Conservation (phyloP, 1,140 invertebrate species). For the Rhynchophorus ferrugineus region DNA sequence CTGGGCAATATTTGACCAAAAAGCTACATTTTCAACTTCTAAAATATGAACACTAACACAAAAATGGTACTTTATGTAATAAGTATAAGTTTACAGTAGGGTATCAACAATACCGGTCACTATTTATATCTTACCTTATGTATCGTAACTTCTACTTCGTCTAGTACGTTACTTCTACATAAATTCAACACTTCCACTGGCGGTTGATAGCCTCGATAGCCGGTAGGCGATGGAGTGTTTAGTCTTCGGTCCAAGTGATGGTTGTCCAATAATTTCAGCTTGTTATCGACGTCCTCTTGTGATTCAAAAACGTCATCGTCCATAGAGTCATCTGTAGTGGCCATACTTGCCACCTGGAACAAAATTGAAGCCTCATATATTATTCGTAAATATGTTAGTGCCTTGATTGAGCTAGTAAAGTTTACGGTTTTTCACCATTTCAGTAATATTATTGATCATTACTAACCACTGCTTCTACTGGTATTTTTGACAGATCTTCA, state of each 20-base stretch:
- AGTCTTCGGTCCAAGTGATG: slow-evolving; percentile 8
- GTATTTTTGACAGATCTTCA: no score
- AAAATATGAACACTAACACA: no score
- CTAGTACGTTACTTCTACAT: slow-evolving; percentile 37
- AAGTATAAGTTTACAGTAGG: background rate
- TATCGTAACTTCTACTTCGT: slow-evolving; percentile 48
- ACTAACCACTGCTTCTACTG: no score
- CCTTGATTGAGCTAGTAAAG: no score
- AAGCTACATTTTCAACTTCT: no score
- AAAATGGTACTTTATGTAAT: background rate
- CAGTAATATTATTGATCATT: no score
- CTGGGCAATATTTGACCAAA: no score
- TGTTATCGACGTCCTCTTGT: slow-evolving; percentile 32
- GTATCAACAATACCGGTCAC: no score
- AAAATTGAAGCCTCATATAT: no score
- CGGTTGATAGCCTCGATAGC: slow-evolving; percentile 70
- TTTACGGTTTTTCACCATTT: no score
- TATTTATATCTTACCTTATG: slow-evolving; percentile 63
- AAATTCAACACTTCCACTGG: slow-evolving; percentile 56
- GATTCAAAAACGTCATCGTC: slow-evolving; percentile 73
- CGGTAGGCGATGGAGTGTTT: slow-evolving; percentile 63
- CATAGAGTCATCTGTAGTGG: slow-evolving; percentile 52
- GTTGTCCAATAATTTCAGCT: slow-evolving; percentile 9
- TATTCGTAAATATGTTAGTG: no score
- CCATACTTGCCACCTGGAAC: slow-evolving; percentile 20